Evolutionary conservation across 2,888 invertebrate species (phyloP).

Genomic region (Deilephila porcellus): DNA sequence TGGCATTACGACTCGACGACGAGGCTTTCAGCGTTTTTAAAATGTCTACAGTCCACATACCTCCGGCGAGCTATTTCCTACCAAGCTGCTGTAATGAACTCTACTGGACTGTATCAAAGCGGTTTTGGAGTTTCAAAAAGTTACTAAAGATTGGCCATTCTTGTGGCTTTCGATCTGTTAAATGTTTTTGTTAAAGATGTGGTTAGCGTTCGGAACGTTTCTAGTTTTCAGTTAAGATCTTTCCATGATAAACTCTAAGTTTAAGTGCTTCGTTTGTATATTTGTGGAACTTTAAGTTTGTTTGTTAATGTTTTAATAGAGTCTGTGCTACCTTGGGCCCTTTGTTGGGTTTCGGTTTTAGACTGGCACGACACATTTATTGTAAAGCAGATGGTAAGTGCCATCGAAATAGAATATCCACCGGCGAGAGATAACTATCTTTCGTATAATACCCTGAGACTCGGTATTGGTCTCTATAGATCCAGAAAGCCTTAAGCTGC

Average conservation of each 20-base stretch:
- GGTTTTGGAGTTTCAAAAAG: constrained; percentile 14
- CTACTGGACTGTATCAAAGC: constrained; percentile 2
- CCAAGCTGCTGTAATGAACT: constrained; percentile 17
- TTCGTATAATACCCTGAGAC: too few species aligned
- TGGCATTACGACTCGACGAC: constrained; percentile 9
- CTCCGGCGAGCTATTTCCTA: constrained; percentile 14
- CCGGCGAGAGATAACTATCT: too few species aligned
- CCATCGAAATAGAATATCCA: too few species aligned
- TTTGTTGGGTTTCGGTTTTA: neutral
- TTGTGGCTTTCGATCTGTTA: constrained; percentile 22
- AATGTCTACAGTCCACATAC: constrained; percentile 26
- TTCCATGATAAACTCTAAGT: constrained; percentile 7
- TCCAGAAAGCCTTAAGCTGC: too few species aligned
- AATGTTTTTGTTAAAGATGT: constrained; percentile 23
- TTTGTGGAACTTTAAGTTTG: neutral
- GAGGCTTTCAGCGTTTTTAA: constrained; percentile 21
- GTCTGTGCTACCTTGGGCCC: neutral
- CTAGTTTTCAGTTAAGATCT: constrained; percentile 3
- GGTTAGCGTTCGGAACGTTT: neutral
- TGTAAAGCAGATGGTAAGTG: too few species aligned
- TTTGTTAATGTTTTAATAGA: neutral
- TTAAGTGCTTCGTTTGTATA: neutral
- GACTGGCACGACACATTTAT: too few species aligned
- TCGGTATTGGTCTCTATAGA: too few species aligned
- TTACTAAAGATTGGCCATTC: constrained; percentile 20